These are phyloP conservation scores for Melipona beecheii DNA, from an alignment of 2,888 invertebrate species.

Conservation along the genomic window DNA sequence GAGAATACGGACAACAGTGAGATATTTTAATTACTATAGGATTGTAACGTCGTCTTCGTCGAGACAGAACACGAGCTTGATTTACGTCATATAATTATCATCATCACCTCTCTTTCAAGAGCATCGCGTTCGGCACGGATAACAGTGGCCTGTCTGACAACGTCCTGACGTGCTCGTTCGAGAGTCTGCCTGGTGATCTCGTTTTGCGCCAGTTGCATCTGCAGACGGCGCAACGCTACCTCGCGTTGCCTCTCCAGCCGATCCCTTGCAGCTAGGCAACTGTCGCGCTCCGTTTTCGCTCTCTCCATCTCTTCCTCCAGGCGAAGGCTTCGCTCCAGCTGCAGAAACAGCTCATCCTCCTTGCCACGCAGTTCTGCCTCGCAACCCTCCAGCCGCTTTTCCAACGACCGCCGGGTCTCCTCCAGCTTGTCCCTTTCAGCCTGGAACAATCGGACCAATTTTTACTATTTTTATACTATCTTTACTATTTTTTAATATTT, in stretches of 20 bases:
- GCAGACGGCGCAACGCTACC: constrained; percentile 83
- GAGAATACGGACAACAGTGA: neutral
- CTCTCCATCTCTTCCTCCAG: constrained; percentile 85
- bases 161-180: constrained; percentile 86
- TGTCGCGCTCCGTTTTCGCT: constrained; percentile 76
- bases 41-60: too few species aligned
- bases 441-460: constrained; percentile 81
- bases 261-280: constrained; percentile 76
- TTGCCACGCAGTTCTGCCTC: constrained; percentile 86
- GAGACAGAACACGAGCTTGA: neutral
- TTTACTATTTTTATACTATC: neutral
- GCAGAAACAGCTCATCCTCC: constrained; percentile 87
- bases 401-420: constrained; percentile 85
- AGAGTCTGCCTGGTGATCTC: constrained; percentile 86
- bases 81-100: neutral
- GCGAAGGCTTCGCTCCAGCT: constrained; percentile 86
- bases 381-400: constrained; percentile 85
- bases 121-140: constrained; percentile 86
- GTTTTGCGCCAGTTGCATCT: constrained; percentile 86
- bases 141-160: constrained; percentile 86
- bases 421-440: constrained; percentile 86
- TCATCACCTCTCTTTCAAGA: constrained; percentile 85
- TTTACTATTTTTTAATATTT: neutral
- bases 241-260: constrained; percentile 79
- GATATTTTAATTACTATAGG: neutral